phyloP scores from a whole-genome alignment of 2,797 vertebrate genomes.

The Anguilla pacifica region DNA sequence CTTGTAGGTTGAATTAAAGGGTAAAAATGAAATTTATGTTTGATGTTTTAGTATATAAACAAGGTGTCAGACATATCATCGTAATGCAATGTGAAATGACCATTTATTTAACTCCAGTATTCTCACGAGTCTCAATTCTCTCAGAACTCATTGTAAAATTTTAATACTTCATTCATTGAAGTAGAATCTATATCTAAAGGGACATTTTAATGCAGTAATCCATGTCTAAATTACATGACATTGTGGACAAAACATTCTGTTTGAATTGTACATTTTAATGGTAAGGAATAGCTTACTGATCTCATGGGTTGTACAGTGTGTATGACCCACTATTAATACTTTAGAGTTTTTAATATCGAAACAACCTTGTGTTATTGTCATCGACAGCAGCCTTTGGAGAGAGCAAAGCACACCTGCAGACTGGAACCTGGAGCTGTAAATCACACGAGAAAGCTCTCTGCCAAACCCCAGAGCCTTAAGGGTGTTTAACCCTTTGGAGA shows the following conservation, averaged over 20 bases:
- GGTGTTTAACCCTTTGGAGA: neutral
- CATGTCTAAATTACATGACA: constrained; percentile 1
- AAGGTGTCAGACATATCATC: neutral
- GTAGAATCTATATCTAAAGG: neutral
- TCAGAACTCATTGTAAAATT: neutral
- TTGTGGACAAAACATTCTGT: neutral
- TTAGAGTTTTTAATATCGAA: constrained; percentile 42
- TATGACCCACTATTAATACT: constrained; percentile 46
- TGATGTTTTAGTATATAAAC: neutral
- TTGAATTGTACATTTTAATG: constrained; percentile 20
- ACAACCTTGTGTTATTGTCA: constrained; percentile 40
- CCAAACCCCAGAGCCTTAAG: constrained; percentile 43
- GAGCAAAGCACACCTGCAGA: constrained; percentile 48
- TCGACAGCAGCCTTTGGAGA: constrained; percentile 23
- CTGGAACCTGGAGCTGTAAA: constrained; percentile 26
- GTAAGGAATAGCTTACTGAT: constrained; percentile 27
- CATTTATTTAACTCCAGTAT: neutral
- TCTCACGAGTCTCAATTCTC: neutral
- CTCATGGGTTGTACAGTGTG: constrained; percentile 44
- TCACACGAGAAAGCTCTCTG: constrained; percentile 40
- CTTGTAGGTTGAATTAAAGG: constrained; percentile 17
- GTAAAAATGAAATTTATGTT: neutral
- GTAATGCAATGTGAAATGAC: neutral
- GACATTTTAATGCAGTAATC: neutral
- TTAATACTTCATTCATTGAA: neutral